Evolutionary conservation across 37 sponge, comb jelly and placozoan genomes (phyloP).

Genomic region (Axinella damicornis): DNA sequence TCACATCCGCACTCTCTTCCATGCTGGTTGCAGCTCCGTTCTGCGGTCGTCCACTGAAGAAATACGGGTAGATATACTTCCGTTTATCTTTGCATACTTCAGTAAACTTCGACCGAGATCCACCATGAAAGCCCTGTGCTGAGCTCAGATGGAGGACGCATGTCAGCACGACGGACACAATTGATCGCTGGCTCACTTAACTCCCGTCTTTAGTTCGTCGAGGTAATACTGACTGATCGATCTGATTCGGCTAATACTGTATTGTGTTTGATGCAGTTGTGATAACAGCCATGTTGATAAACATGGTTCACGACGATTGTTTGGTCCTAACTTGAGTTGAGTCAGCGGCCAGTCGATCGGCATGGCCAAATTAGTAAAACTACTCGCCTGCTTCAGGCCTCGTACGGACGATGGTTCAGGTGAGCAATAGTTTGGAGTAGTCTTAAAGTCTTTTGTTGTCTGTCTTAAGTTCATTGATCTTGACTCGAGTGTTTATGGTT

Average conservation of each 20-base stretch:
- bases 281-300: too few relatives aligned
- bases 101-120: not conserved
- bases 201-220: too few relatives aligned
- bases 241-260: too few relatives aligned
- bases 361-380: slow-evolving; percentile 41
- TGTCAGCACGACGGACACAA: too few relatives aligned
- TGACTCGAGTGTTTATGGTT: too few relatives aligned
- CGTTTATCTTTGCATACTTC: not conserved
- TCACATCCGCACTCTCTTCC: slow-evolving; percentile 3
- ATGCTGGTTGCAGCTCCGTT: not conserved
- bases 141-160: not conserved
- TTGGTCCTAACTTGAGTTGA: too few relatives aligned
- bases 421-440: not conserved
- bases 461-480: too few relatives aligned
- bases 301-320: too few relatives aligned
- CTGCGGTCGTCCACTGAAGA: not conserved
- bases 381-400: slow-evolving; percentile 52
- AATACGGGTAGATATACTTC: not conserved
- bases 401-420: slow-evolving; percentile 19
- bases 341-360: not conserved
- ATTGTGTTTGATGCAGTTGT: too few relatives aligned
- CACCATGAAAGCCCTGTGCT: not conserved
- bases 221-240: too few relatives aligned
- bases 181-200: too few relatives aligned
- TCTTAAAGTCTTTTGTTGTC: too few relatives aligned